Conservation (phyloP, 1,140 invertebrate species). For the Heliothis virescens region DNA sequence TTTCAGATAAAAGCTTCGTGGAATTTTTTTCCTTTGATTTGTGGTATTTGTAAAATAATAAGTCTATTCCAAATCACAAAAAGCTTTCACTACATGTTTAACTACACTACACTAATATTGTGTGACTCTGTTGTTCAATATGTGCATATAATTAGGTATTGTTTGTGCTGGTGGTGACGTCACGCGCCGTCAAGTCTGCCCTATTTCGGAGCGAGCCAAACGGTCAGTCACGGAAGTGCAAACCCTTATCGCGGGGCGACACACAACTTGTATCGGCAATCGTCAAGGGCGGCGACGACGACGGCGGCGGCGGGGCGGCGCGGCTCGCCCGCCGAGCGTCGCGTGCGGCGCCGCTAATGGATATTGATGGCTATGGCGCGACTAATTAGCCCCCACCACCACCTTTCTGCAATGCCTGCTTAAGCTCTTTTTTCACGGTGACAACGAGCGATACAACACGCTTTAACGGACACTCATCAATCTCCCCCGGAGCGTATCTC, state of each 20-base stretch:
- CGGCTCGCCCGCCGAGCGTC: slow-evolving; percentile 65
- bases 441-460: slow-evolving; percentile 56
- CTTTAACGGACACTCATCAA: slow-evolving; percentile 60
- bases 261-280: slow-evolving; percentile 68
- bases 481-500: slow-evolving; percentile 61
- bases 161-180: slow-evolving; percentile 13
- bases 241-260: slow-evolving; percentile 69
- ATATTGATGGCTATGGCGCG: slow-evolving; percentile 82
- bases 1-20: too few species aligned
- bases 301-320: slow-evolving; percentile 55
- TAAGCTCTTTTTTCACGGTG: slow-evolving; percentile 55
- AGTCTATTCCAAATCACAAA: neutral
- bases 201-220: slow-evolving; percentile 26
- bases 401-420: slow-evolving; percentile 65
- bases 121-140: neutral
- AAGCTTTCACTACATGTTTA: slow-evolving; percentile 5
- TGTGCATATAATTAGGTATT: slow-evolving; percentile 20
- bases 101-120: too few species aligned
- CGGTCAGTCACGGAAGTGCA: slow-evolving; percentile 67
- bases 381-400: slow-evolving; percentile 79
- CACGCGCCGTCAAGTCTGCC: slow-evolving; percentile 10
- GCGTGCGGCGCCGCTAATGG: slow-evolving; percentile 84
- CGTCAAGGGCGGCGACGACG: slow-evolving; percentile 57
- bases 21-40: too few species aligned
- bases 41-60: neutral